Base-by-base conservation (phyloP, 2,888 invertebrate genomes). In the Andrena chrysosceles region DNA sequence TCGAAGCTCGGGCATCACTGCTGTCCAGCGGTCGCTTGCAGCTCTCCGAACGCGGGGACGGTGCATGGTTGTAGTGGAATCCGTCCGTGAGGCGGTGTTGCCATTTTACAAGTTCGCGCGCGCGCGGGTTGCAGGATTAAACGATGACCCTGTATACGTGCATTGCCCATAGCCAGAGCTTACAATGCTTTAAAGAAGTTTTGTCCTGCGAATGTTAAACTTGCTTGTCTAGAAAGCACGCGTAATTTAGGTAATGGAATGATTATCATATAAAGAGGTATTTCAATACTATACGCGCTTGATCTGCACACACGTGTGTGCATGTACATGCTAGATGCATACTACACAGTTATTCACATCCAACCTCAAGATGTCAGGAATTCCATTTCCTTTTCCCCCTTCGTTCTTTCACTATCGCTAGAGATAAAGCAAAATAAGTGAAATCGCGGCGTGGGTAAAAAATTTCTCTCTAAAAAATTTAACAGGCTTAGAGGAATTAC, bases 401-500 rank as follows among this genome's bases (percentile, higher is more conserved):
- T 63, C 59, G 29, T 59, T 13, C 13, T n/a, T 26, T 29, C 31
- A n/a, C 2, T 29, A 56, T 56, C 31, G 56, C 16, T 16, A 16
- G 42, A 75, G 49, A 71, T 8, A 59, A 66, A 52, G 33, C 16
- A 70, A 42, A 64, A 72, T 3, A 35, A 20, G 56, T 16, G 54
- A 49, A 60, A 79, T 63, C 13, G 59, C 62, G 31, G 66, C 48
- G 62, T 42, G 73, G 69, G 26, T 31, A n/a, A 72, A 76, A 81
- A 81, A 85, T 71, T 84, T 78, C 73, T 81, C 84, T 67, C 73
- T 71, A 54, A 72, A 72, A 83, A 80, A 89, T 86, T 85, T 85
- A 85, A 86, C 77, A 79, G 88, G 90, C 90, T 91, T 91, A 91
- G 83, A 87, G 63, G 90, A 90, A 90, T 90, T 89, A 91, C 89